Base-by-base conservation (phyloP, 2,888 invertebrate species). In the Hirtodrosophila duncani region DNA sequence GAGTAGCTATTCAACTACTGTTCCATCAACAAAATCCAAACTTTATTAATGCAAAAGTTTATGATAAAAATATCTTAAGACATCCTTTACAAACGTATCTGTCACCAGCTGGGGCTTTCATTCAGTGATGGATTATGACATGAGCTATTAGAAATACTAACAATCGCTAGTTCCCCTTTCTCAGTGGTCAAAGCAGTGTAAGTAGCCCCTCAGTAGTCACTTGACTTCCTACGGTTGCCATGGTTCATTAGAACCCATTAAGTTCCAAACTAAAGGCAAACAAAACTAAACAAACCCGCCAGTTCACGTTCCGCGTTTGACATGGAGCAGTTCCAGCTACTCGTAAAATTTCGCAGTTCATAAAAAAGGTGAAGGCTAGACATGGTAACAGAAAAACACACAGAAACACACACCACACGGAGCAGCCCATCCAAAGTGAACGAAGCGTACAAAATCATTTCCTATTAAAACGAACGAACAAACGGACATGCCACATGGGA, bases 401-500 rank as follows among this genome's bases (percentile, higher is more conserved):
- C 18, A 24, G 17, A 48, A 33, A 26, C 26, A 9, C 31, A 26
- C 26, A 34, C 31, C 8, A 50, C 51, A 53, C n/a, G n/a, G n/a
- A n/a, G n/a, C n/a, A n/a, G n/a, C n/a, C n/a, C n/a, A n/a, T 16
- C 29, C 58, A 51, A 70, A 75, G 71, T 71, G 68, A 77, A 62
- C 75, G 71, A 69, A 77, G 75, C 79, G 79, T 70, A 71, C 68
- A 63, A 77, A 79, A 75, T 74, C 72, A 77, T 77, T 77, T 77
- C 75, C 75, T 68, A 79, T 75, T 77, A 79, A 78, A 77, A 66
- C 57, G 65, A 56, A 56, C 50, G 51, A 51, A n/a, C n/a, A n/a
- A 63, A 45, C 77, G 80, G 64, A 64, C 67, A 71, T 75, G 58
- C 59, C 45, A 26, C 41, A 26, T 38, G 53, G 24, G 14, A 43